These are phyloP conservation scores for Blastomussa wellsi DNA, from an alignment of 92 coral and sea anemone species.

Conservation along the genomic window DNA sequence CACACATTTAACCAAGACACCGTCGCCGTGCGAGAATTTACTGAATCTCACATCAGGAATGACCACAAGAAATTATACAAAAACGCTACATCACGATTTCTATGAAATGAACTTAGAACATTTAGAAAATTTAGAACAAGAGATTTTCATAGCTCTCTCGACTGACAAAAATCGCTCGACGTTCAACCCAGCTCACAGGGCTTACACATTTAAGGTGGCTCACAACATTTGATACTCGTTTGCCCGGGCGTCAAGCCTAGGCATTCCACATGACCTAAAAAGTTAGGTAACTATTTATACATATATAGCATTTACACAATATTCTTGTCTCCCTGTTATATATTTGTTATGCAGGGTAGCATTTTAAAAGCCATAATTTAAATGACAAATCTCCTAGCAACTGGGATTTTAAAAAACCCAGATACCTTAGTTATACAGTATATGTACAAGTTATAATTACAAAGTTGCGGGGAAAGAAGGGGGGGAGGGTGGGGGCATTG, in stretches of 20 bases:
- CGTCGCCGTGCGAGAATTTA: background rate
- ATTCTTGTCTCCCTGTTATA: slow-evolving; percentile 23
- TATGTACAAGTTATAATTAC: slow-evolving; percentile 31
- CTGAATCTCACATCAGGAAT: background rate
- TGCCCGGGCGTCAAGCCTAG: slow-evolving; percentile 11
- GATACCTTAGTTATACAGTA: slow-evolving; percentile 7
- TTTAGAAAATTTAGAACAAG: background rate
- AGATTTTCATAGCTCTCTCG: background rate
- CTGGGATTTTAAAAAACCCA: slow-evolving; percentile 29
- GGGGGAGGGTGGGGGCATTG: background rate
- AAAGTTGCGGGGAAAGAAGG: background rate
- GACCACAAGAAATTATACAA: background rate
- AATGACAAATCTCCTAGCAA: slow-evolving; percentile 33
- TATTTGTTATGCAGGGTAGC: slow-evolving; percentile 31
- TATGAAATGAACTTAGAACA: background rate
- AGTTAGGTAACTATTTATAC: background rate
- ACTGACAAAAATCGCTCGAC: background rate
- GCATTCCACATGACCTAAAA: background rate
- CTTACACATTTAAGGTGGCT: slow-evolving; percentile 9
- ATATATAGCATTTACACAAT: slow-evolving; percentile 41
- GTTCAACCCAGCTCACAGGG: slow-evolving; percentile 5
- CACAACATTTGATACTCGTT: background rate
- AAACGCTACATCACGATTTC: background rate
- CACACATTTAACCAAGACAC: background rate
- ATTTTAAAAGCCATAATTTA: slow-evolving; percentile 49